Base-by-base conservation (phyloP, 2,888 invertebrate species). In the Aspidapion aeneum region DNA sequence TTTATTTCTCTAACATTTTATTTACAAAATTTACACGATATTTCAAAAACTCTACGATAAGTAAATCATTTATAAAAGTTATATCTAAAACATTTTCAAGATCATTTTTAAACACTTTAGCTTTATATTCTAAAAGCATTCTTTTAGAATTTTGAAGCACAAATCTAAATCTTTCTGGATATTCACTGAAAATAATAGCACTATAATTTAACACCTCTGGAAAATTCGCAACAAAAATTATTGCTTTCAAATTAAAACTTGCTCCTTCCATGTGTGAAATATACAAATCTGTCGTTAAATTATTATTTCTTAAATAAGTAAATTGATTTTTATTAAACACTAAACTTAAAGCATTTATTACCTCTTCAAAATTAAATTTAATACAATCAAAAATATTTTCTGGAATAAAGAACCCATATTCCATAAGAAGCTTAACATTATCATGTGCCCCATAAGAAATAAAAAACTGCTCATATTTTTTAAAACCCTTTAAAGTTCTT, bases 371-470 rank as follows among this genome's bases (percentile, higher is more conserved):
- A 50, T 60, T 57, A 58, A 74, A 71, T 18, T 58, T 52, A 1
- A 73, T 66, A 55, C 57, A 64, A 61, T 75, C 75, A 52, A 69
- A 65, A 48, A 58, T 57, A 66, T 76, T 76, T n/a, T 64, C 68
- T 5, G 72, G 70, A 21, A 76, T 68, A 61, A 86, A 88, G 78
- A 96, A 96, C 0, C 96, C 96, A 82, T 96, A 96, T 73, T 96
- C 93, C 0, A 89, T 82, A 35, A 92, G 85, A n/a, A 96, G 81
- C 77, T 90, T 91, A 0, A 86, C 78, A 80, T 92, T 96, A 71
- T 89, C 86, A 75, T 94, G 90, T 50, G 87, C 82, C 1, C 96
- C 96, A 75, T 96, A 96, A 71, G 90, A 92, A 71, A 96, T 96
- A 77, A 93, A 96, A 61, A 94, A 87, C 82, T 96, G 90, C 49